Percentiles rank a stretch among this genome's conserved stretches.
Conservation (phyloP, 2,888 invertebrate genomes). For the Eristalis pertinax region DNA sequence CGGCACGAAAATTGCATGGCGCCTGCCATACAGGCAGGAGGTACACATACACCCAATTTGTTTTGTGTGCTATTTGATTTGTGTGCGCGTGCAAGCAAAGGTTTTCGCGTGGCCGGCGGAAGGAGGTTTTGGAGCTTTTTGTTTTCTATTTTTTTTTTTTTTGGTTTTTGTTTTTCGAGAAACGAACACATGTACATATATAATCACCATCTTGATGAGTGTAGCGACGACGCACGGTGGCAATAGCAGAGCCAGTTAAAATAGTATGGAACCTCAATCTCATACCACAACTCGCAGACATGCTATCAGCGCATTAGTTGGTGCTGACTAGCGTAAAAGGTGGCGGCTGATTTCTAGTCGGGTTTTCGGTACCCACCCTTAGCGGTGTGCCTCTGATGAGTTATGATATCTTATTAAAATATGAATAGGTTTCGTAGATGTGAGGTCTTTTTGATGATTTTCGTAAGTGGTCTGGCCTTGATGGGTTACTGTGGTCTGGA, state of each 20-base stretch:
- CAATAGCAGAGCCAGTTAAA: not conserved
- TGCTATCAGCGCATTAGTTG: constrained; percentile 71
- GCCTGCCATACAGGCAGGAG: constrained; percentile 60
- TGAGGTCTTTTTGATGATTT: not conserved
- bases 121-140: constrained; percentile 32
- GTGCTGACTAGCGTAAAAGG: constrained; percentile 25
- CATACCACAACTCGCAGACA: constrained; percentile 57
- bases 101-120: constrained; percentile 12
- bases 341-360: constrained; percentile 27
- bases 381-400: constrained; percentile 51
- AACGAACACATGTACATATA: constrained; percentile 20
- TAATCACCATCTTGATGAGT: constrained; percentile 37
- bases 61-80: constrained; percentile 46
- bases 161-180: constrained; percentile 21
- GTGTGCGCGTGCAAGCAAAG: constrained; percentile 14
- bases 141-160: constrained; percentile 30
- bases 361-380: not conserved
- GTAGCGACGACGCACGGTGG: not conserved
- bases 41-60: constrained; percentile 45
- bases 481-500: constrained; percentile 18
- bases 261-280: constrained; percentile 49
- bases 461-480: constrained; percentile 34
- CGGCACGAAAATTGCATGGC: constrained; percentile 71
- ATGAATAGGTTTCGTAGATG: constrained; percentile 50
- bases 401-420: constrained; percentile 55